phyloP scores from a whole-genome alignment of 2,797 vertebrate genomes.

The Choloepus didactylus region DNA sequence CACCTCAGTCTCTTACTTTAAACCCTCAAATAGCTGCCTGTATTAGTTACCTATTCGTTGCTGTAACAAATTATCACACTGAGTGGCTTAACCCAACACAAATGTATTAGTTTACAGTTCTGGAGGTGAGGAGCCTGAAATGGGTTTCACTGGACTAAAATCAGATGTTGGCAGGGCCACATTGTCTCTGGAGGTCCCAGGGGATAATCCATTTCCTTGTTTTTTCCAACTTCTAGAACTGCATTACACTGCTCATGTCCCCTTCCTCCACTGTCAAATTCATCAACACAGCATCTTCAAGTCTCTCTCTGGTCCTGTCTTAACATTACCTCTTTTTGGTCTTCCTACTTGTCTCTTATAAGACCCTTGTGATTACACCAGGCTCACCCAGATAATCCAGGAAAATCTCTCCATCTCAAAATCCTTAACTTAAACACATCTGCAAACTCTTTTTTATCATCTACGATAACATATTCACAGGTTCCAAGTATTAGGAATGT shows the following conservation, averaged over 20 bases:
- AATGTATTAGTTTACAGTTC: background rate
- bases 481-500: background rate
- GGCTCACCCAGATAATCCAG: background rate
- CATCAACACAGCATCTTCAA: background rate
- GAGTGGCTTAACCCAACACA: background rate
- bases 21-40: background rate
- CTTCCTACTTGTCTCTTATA: background rate
- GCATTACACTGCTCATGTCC: background rate
- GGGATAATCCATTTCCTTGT: background rate
- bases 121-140: background rate
- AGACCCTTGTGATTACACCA: background rate
- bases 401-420: background rate
- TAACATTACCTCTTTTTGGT: background rate
- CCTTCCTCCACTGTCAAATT: background rate
- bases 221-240: background rate
- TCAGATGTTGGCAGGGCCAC: accelerated
- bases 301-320: background rate
- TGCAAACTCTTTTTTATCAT: background rate
- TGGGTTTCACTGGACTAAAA: background rate
- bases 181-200: background rate
- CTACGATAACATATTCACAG: background rate
- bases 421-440: background rate
- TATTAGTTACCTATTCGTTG: background rate
- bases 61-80: background rate
- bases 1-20: background rate